phyloP scores from a whole-genome alignment of 2,797 vertebrate species.

The Knipowitschia caucasica region DNA sequence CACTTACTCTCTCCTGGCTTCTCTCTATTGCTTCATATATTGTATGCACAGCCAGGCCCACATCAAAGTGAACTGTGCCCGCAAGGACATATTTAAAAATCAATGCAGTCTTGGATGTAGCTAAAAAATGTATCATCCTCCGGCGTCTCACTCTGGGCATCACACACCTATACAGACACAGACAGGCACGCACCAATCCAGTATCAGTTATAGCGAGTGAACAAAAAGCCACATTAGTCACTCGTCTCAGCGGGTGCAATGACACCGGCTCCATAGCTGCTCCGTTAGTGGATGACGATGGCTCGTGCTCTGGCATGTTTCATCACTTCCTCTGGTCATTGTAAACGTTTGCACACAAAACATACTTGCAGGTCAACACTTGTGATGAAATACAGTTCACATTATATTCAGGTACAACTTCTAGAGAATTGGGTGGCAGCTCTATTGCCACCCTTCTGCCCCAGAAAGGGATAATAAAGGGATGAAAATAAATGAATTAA shows the following conservation, averaged over 20 bases:
- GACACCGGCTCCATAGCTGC: constrained; percentile 27
- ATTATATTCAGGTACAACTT: no score
- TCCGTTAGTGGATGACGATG: constrained; percentile 36
- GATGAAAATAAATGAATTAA: no score
- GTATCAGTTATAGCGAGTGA: constrained; percentile 28
- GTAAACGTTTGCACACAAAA: constrained; percentile 22
- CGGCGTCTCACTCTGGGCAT: constrained; percentile 24
- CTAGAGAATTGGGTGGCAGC: no score
- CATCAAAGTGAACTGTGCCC: constrained; percentile 63
- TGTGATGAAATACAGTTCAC: no score
- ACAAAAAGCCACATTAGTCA: constrained; percentile 34
- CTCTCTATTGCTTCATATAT: constrained; percentile 44
- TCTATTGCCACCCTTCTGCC: no score
- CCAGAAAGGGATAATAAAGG: no score
- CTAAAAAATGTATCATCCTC: constrained; percentile 55
- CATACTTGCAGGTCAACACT: no score
- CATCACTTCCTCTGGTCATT: constrained; percentile 44
- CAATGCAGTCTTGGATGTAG: constrained; percentile 52
- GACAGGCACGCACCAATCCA: constrained; percentile 22
- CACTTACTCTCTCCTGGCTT: constrained; percentile 44
- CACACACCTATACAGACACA: constrained; percentile 36
- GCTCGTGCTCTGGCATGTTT: constrained; percentile 22
- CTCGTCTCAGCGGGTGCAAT: constrained; percentile 31
- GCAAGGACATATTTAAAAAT: constrained; percentile 64
- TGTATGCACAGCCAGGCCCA: constrained; percentile 49